Conservation (phyloP, 2,113 vertebrate species). For the Tenebrosternarchus preto region DNA sequence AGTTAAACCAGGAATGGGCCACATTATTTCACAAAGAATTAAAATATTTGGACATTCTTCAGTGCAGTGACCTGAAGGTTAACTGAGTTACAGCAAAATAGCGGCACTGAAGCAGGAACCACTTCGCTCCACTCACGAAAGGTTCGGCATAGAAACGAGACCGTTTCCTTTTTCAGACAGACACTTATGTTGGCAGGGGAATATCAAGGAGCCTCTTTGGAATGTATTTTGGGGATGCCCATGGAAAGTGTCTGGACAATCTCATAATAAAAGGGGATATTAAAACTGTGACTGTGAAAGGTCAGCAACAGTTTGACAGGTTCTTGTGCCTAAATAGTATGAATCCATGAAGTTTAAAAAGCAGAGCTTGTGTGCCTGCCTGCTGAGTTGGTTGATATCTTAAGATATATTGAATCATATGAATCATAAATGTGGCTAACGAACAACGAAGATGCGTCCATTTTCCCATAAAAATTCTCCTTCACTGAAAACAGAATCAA, state of each 20-base stretch:
- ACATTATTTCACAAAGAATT: slow-evolving; percentile 25
- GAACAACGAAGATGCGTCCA: neutral
- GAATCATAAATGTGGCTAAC: neutral
- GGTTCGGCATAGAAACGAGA: slow-evolving; percentile 8
- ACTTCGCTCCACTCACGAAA: neutral
- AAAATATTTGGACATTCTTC: slow-evolving; percentile 29
- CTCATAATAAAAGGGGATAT: slow-evolving; percentile 42
- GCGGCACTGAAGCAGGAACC: slow-evolving; percentile 16
- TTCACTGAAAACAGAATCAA: slow-evolving; percentile 14
- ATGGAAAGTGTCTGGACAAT: slow-evolving; percentile 50
- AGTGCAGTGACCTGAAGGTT: slow-evolving; percentile 1
- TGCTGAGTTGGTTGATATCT: neutral
- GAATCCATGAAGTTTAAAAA: slow-evolving; percentile 10
- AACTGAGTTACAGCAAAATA: slow-evolving; percentile 10
- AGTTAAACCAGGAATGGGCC: neutral
- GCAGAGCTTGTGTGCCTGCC: neutral
- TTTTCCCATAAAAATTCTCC: neutral
- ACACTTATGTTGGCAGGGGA: slow-evolving; percentile 17
- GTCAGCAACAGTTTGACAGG: slow-evolving; percentile 25
- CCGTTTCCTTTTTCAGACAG: slow-evolving; percentile 46
- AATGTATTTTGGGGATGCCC: slow-evolving; percentile 46
- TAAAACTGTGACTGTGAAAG: slow-evolving; percentile 27
- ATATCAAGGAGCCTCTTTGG: slow-evolving; percentile 18
- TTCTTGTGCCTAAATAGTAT: neutral
- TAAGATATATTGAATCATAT: neutral